Conservation (phyloP, 1,140 invertebrate species). For the Paraescarpia echinospica region DNA sequence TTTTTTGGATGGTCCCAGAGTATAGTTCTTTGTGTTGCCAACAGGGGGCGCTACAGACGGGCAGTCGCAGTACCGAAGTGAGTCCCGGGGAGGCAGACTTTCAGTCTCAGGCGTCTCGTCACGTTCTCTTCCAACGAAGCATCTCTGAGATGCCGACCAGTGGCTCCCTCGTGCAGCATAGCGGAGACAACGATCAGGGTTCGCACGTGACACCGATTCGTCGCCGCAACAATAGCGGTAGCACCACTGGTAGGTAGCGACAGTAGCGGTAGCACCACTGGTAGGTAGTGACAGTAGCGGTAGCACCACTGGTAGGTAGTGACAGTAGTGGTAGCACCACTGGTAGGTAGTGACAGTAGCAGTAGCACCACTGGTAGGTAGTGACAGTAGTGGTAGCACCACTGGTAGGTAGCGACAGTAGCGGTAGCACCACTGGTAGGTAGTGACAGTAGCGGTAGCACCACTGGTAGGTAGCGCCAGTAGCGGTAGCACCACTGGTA, state of each 20-base stretch:
- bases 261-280: background rate
- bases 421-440: too few relatives aligned
- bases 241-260: background rate
- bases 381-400: too few relatives aligned
- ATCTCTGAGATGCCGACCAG: conserved; percentile 24
- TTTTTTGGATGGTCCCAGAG: background rate
- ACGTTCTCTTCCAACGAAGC: conserved; percentile 15
- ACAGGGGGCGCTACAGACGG: background rate
- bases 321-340: too few relatives aligned
- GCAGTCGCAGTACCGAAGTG: background rate
- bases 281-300: too few relatives aligned
- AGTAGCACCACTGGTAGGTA: too few relatives aligned
- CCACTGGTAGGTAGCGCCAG: too few relatives aligned
- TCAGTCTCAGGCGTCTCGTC: background rate
- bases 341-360: too few relatives aligned
- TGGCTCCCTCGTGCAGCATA: background rate
- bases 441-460: too few relatives aligned
- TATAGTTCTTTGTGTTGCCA: background rate
- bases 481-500: too few relatives aligned
- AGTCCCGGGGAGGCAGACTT: background rate
- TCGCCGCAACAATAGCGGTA: background rate
- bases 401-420: too few relatives aligned
- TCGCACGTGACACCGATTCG: background rate
- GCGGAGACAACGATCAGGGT: conserved; percentile 8
- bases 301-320: too few relatives aligned